Conservation (phyloP, 2,888 invertebrate genomes). For the Lasius fuliginosus region DNA sequence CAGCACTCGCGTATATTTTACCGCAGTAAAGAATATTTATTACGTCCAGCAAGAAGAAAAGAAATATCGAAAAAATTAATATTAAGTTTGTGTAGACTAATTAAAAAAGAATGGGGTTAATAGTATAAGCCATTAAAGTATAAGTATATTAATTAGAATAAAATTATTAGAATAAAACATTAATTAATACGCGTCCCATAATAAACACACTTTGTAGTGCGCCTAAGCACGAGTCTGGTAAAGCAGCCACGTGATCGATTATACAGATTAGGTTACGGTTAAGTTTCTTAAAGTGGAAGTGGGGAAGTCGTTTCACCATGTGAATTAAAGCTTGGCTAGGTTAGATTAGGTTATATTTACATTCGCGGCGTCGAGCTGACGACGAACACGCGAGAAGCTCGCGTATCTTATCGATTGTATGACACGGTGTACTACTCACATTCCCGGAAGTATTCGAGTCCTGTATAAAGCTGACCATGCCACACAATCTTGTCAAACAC, state of each 20-base stretch:
- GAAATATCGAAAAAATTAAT: neutral
- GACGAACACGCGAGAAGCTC: neutral
- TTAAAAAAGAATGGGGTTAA: neutral
- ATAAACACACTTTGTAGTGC: neutral
- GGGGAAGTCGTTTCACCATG: neutral
- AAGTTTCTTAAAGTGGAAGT: neutral
- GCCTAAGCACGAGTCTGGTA: neutral
- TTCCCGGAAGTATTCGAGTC: conserved; percentile 78
- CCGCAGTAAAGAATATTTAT: neutral
- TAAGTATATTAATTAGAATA: neutral
- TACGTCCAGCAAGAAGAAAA: neutral
- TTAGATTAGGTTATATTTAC: conserved; percentile 65
- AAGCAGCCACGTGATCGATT: neutral
- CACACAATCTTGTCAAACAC: conserved; percentile 38
- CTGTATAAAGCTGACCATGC: conserved; percentile 81
- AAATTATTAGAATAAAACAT: neutral
- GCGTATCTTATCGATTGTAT: conserved; percentile 2
- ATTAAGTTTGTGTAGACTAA: no score
- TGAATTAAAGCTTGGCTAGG: neutral
- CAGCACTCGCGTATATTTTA: neutral
- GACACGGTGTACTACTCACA: conserved; percentile 74
- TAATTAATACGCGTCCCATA: neutral
- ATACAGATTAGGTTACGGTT: neutral
- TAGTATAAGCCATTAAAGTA: neutral
- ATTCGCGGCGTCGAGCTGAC: neutral